These are phyloP conservation scores for Tenualosa thibaudeaui DNA, from an alignment of 2,797 vertebrate species.

Conservation along the genomic window DNA sequence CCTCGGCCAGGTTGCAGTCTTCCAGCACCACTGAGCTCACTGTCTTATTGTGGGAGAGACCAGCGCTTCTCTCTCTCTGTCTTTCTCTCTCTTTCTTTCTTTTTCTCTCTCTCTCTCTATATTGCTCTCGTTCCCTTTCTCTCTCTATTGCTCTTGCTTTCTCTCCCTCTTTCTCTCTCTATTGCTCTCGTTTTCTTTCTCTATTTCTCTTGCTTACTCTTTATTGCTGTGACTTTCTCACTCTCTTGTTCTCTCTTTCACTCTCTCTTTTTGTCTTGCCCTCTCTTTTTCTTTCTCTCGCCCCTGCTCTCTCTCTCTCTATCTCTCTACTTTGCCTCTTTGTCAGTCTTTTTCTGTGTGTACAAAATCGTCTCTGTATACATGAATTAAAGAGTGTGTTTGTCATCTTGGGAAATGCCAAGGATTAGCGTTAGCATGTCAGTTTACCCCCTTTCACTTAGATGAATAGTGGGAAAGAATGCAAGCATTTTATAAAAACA, in stretches of 20 bases:
- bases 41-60: neutral
- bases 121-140: too few species aligned
- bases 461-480: constrained; percentile 8
- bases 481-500: neutral
- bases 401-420: neutral
- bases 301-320: too few species aligned
- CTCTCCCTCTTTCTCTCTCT: too few species aligned
- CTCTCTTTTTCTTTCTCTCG: neutral
- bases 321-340: neutral
- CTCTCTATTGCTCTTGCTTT: too few species aligned
- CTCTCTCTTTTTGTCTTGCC: neutral
- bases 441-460: neutral
- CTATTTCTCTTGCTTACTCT: neutral
- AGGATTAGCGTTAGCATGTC: neutral
- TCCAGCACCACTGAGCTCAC: neutral
- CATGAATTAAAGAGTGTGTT: neutral
- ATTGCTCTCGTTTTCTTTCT: neutral
- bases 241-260: neutral
- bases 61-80: neutral
- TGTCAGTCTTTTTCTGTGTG: neutral
- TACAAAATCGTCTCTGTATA: neutral
- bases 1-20: neutral
- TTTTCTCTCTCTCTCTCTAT: neutral
- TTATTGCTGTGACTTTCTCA: too few species aligned
- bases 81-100: neutral